Evolutionary conservation across 2,888 invertebrate species (phyloP).

Genomic region (Lasioglossum morio): DNA sequence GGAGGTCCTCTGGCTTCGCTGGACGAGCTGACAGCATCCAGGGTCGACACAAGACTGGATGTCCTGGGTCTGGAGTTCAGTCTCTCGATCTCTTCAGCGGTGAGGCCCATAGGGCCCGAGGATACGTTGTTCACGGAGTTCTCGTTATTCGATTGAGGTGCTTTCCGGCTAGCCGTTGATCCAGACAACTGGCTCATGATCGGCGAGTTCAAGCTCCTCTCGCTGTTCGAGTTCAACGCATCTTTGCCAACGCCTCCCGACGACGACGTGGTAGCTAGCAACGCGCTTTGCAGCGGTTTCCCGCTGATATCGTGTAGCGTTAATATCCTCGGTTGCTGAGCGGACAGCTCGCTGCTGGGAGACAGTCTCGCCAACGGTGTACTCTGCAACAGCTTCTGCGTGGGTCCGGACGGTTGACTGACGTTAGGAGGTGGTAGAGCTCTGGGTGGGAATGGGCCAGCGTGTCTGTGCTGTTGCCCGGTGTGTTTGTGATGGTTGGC

Average conservation of each 20-base stretch:
- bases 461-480: conserved; percentile 87
- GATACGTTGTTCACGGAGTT: conserved; percentile 87
- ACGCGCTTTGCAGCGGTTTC: conserved; percentile 94
- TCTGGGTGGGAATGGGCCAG: conserved; percentile 90
- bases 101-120: conserved; percentile 91
- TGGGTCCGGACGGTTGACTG: conserved; percentile 87
- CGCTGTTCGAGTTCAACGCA: conserved; percentile 95
- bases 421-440: conserved; percentile 88
- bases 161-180: conserved; percentile 91
- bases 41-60: conserved; percentile 95
- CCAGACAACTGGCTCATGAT: conserved; percentile 96
- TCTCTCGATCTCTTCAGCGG: conserved; percentile 96
- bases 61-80: conserved; percentile 94
- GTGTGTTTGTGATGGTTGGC: conserved; percentile 90
- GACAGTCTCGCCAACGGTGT: conserved; percentile 96
- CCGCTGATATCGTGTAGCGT: conserved; percentile 97
- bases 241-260: conserved; percentile 95
- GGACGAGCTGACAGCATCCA: conserved; percentile 97
- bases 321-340: conserved; percentile 96
- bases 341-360: conserved; percentile 96
- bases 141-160: conserved; percentile 88
- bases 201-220: conserved; percentile 95
- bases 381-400: conserved; percentile 92
- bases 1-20: conserved; percentile 91
- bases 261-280: conserved; percentile 95